Evolutionary conservation across 2,797 vertebrate genomes (phyloP), one percentile per base, ranked within the genome.

Genomic region (Spinus olivaceus): DNA sequence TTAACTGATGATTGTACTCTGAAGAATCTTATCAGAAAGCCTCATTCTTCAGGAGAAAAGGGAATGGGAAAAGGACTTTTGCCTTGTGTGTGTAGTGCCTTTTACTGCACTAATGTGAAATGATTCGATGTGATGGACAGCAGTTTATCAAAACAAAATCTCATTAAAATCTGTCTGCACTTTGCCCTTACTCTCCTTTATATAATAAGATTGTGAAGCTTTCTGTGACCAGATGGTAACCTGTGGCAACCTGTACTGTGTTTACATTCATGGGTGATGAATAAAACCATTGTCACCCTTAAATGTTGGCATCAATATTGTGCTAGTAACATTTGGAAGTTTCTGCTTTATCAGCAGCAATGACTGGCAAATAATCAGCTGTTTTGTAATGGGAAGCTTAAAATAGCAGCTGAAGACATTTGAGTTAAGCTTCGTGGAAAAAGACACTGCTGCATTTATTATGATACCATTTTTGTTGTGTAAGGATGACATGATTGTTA

Each of bases 61-160:
- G 24, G 19, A 92, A 72, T 42, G 41, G 33, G 46, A 59, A 60
- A 85, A 90, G 71, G 91, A 95, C 95, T 96, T 97, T 88, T 95
- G 93, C 92, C 86, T 76, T 56, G 77, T 94, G 22, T 87, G 39
- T 66, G 32, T 86, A 33, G 33, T 83, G 74, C 39, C 81, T 88
- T 92, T 96, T 96, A 60, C 44, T 95, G 82, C 16, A 0, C 94
- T 97, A 95, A 97, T 96, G 97, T 97, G 95, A 97, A 96, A 86
- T 96, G 71, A 97, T 98, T 97, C 15, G 25, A 95, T 96, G 95
- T 95, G 96, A 97, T 97, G 94, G 94, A 96, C 90, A 96, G 88
- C 91, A 97, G 94, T 97, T 98, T 97, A 97, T 98, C 97, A 97
- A 97, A 98, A 97, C 97, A 98, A 94, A 95, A 97, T 98, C 97